Base-by-base conservation (phyloP, 2,113 vertebrate genomes). In the Sardina pilchardus region DNA sequence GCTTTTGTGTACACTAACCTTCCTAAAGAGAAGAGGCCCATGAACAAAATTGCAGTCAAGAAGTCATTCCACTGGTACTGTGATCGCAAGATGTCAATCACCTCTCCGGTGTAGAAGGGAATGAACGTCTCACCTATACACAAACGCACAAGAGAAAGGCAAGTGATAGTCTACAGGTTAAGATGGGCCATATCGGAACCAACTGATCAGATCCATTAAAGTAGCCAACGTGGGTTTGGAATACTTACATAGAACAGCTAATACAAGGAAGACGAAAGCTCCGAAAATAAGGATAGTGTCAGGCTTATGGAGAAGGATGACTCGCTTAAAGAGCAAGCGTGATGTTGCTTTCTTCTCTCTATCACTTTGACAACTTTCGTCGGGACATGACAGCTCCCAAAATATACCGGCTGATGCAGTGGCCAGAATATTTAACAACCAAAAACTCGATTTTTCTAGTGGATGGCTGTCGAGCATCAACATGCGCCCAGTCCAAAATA, bases 81-180 rank as follows among this genome's bases (percentile, higher is more conserved):
- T 2, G 89, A 90, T 0, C 95, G 89, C 0, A 97, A 92, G 91
- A 96, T 96, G 92, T 98, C 97, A 0, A 96, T 96, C 84, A 98
- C 91, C 1, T 86, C 94, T 0, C 97, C 97, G 0, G 94, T 97
- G 87, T 94, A 98, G 42, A 88, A 92, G 0, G 93, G 93, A 86
- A 97, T 92, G 47, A 93, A 94, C 36, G 93, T 93, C 6, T 96
- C 90, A 85, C 89, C 96, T 95, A 91, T 84, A 42, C 10, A 78
- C n/a, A 88, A 0, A 88, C 10, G n/a, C n/a, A n/a, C 3, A 1
- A 9, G 17, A 8, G 3, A 43, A 14, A 63, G 36, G n/a, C n/a
- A n/a, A n/a, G n/a, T n/a, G n/a, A n/a, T n/a, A n/a, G n/a, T n/a
- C n/a, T n/a, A n/a, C n/a, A n/a, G n/a, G n/a, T n/a, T n/a, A n/a